Percentiles rank a stretch among this genome's conserved stretches.
phyloP scores from a whole-genome alignment of 2,888 invertebrate species.

The Polydrusus cervinus region DNA sequence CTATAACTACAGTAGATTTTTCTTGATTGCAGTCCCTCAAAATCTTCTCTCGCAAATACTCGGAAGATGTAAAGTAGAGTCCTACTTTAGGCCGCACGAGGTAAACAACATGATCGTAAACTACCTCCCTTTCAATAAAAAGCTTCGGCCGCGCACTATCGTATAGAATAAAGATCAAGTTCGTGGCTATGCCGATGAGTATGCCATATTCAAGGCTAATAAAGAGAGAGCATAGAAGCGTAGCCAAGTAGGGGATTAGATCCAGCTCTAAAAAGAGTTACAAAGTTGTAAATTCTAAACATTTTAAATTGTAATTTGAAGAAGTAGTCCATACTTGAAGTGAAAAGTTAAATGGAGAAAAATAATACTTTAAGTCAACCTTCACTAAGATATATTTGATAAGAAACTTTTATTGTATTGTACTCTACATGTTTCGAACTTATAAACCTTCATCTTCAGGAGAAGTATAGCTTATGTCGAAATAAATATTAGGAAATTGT shows the following conservation, averaged over 20 bases:
- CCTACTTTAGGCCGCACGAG: constrained; percentile 81
- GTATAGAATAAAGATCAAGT: constrained; percentile 73
- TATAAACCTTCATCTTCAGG: no score
- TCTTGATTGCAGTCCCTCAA: constrained; percentile 64
- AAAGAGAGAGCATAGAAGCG: constrained; percentile 75
- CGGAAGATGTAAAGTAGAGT: constrained; percentile 87
- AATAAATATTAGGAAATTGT: no score
- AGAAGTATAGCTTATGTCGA: no score
- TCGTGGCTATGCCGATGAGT: constrained; percentile 74
- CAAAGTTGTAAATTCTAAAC: no score
- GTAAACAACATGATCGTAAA: constrained; percentile 65
- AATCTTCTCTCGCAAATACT: constrained; percentile 77
- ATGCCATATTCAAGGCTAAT: constrained; percentile 80
- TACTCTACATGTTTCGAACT: no score
- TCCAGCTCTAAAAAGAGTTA: constrained; percentile 72
- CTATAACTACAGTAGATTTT: constrained; percentile 67
- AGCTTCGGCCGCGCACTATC: constrained; percentile 73
- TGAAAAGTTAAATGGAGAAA: no score
- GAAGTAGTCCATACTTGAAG: no score
- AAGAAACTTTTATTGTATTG: no score
- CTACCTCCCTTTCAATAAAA: constrained; percentile 57
- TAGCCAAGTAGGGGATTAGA: constrained; percentile 74
- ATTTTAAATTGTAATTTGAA: no score
- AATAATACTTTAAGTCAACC: no score
- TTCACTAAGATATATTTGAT: no score